Evolutionary conservation across 2,797 vertebrate genomes (phyloP).

Genomic region (Peromyscus melanophrys): DNA sequence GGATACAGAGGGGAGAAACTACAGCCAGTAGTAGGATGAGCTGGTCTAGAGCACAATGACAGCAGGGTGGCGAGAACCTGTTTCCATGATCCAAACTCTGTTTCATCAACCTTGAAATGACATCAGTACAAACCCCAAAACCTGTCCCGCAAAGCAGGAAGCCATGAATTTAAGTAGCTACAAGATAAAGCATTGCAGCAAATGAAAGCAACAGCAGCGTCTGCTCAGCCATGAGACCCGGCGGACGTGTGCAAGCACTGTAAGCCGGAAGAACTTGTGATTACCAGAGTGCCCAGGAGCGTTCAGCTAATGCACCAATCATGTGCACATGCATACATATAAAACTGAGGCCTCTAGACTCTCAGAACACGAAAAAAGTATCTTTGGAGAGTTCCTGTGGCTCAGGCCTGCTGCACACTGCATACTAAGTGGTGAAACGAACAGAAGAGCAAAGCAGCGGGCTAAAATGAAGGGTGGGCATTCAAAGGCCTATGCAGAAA

Average conservation of each 20-base stretch:
- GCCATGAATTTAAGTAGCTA: not conserved
- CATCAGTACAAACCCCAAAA: not conserved
- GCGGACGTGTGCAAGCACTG: not conserved
- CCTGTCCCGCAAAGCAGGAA: slow-evolving; percentile 35
- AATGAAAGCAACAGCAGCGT: not conserved
- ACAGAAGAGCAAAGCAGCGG: not conserved
- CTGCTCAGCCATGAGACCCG: not conserved
- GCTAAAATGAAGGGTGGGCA: not conserved
- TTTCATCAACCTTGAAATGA: not conserved
- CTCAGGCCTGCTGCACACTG: not conserved
- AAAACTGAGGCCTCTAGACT: not conserved
- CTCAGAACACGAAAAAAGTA: not conserved
- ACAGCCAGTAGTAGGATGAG: not conserved
- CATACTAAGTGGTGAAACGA: not conserved
- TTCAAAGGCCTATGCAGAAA: slow-evolving; percentile 15
- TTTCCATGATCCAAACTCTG: not conserved
- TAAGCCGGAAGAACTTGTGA: not conserved
- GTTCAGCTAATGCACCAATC: not conserved
- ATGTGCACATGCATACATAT: too few relatives aligned
- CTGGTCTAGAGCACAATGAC: not conserved
- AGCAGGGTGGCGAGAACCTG: not conserved
- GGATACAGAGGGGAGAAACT: not conserved
- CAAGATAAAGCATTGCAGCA: not conserved
- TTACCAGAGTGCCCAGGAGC: not conserved
- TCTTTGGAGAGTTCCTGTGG: not conserved